phyloP scores from a whole-genome alignment of 1,140 invertebrate genomes.

The Oscheius sp. region DNA sequence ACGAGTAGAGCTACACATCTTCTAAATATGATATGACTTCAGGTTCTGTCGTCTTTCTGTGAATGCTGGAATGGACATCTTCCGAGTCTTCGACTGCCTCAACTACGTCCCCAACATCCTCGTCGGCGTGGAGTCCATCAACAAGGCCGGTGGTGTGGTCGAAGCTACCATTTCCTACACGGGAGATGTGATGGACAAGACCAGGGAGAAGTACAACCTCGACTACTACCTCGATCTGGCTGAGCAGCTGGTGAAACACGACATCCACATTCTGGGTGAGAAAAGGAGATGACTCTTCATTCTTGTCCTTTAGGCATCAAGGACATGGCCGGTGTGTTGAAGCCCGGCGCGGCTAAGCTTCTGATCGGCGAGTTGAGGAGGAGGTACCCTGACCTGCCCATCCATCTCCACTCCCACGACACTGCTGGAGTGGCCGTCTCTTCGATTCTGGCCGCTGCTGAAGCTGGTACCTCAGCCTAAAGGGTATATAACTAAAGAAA shows the following conservation, averaged over 20 bases:
- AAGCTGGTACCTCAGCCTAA: too few species aligned
- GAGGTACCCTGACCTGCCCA: constrained; percentile 86
- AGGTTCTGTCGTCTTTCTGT: constrained; percentile 75
- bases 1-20: constrained; percentile 66
- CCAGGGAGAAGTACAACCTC: constrained; percentile 85
- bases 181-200: constrained; percentile 90
- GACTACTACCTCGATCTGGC: constrained; percentile 90
- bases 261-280: constrained; percentile 88
- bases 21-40: constrained; percentile 3
- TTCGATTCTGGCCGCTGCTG: constrained; percentile 85
- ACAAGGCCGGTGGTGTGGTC: constrained; percentile 74
- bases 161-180: constrained; percentile 83
- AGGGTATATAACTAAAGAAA: too few species aligned
- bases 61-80: constrained; percentile 94
- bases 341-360: constrained; percentile 82
- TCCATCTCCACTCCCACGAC: constrained; percentile 98
- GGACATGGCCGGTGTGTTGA: constrained; percentile 97
- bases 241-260: constrained; percentile 90
- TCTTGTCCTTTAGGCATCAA: constrained; percentile 49
- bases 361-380: constrained; percentile 83
- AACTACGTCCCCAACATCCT: constrained; percentile 97
- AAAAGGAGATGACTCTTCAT: constrained; percentile 68
- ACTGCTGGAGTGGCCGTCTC: constrained; percentile 73
- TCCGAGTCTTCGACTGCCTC: constrained; percentile 95
- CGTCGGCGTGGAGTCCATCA: constrained; percentile 94